Conservation (phyloP, 1,140 invertebrate genomes). For the Oryctes rhinoceros region DNA sequence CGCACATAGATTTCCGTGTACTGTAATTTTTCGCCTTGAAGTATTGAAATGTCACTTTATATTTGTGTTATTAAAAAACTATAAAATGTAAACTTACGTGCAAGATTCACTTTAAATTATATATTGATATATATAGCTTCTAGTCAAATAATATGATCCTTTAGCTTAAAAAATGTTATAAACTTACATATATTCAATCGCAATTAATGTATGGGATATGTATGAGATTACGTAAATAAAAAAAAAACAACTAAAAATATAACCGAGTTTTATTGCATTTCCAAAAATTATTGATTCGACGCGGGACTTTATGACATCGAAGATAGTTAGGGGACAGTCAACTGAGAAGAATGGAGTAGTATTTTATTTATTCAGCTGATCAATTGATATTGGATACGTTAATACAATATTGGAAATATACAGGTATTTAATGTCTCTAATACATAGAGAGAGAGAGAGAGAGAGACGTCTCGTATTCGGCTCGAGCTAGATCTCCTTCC, state of each 20-base stretch:
- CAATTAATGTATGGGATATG: slow-evolving; percentile 62
- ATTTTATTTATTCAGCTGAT: no score
- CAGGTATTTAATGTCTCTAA: no score
- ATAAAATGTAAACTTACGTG: slow-evolving; percentile 53
- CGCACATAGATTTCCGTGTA: not conserved
- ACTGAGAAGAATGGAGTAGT: no score
- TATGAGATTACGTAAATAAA: slow-evolving; percentile 58
- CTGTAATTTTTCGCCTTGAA: not conserved
- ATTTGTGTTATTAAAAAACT: slow-evolving; percentile 50
- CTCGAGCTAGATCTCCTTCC: no score
- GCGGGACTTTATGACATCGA: no score
- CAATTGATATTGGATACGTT: no score
- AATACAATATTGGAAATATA: no score
- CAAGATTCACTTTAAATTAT: slow-evolving; percentile 55
- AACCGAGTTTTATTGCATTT: no score
- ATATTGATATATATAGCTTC: slow-evolving; percentile 57
- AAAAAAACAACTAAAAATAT: slow-evolving; percentile 46
- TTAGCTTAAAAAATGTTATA: slow-evolving; percentile 60
- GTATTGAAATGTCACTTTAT: slow-evolving; percentile 49
- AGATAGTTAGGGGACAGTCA: no score
- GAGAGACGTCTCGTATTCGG: no score
- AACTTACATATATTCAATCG: slow-evolving; percentile 60
- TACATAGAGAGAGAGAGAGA: no score
- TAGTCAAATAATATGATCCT: slow-evolving; percentile 59
- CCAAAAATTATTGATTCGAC: no score